Evolutionary conservation across 2,888 invertebrate genomes (phyloP).

Genomic region (Meteorus colon): DNA sequence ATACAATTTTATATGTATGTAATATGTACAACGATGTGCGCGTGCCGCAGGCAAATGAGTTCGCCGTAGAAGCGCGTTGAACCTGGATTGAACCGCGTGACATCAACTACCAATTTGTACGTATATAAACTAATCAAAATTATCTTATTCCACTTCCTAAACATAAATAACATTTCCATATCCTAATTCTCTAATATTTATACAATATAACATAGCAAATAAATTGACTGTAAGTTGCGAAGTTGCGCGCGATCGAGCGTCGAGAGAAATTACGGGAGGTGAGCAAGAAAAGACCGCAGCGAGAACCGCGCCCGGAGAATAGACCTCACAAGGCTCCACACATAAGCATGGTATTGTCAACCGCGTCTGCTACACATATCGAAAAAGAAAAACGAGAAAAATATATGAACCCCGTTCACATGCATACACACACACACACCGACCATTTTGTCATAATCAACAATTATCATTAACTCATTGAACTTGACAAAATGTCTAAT

Average conservation of each 20-base stretch:
- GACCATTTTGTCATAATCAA: not conserved
- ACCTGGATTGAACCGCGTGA: not conserved
- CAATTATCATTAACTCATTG: too few relatives aligned
- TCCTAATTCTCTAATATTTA: not conserved
- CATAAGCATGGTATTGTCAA: constrained; percentile 10
- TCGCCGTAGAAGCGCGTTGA: constrained; percentile 11
- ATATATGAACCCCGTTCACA: not conserved
- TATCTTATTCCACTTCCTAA: not conserved
- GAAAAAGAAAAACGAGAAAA: not conserved
- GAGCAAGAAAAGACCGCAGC: not conserved
- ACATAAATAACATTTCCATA: not conserved
- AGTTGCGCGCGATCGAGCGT: constrained; percentile 15
- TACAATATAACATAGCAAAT: not conserved
- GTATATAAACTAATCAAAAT: not conserved
- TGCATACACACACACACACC: not conserved
- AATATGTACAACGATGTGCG: constrained; percentile 7
- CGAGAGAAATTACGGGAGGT: not conserved
- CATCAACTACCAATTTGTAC: not conserved
- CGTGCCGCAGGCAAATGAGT: constrained; percentile 6
- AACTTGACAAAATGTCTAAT: too few relatives aligned
- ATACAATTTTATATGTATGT: constrained; percentile 3
- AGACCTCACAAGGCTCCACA: constrained; percentile 1
- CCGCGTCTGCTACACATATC: not conserved
- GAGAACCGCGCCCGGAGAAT: constrained; percentile 33
- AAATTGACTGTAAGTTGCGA: not conserved